Evolutionary conservation across 1,140 invertebrate genomes (phyloP).

Genomic region (Planococcus citri): DNA sequence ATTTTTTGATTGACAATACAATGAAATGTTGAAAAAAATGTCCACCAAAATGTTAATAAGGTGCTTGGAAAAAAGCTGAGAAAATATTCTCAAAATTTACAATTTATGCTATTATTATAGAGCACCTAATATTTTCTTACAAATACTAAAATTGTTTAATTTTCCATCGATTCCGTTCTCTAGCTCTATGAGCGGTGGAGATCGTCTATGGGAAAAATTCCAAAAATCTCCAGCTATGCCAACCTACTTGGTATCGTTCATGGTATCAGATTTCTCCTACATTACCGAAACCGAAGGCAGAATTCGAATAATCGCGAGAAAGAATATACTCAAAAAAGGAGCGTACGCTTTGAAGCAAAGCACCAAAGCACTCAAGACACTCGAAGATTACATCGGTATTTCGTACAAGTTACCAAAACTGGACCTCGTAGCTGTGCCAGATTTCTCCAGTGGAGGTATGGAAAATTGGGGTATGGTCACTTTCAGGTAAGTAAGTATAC

Average conservation of each 20-base stretch:
- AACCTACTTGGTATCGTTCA: constrained; percentile 59
- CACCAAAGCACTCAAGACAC: constrained; percentile 31
- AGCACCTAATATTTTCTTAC: too few species aligned
- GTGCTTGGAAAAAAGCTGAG: too few species aligned
- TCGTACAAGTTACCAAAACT: constrained; percentile 35
- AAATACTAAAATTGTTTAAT: too few species aligned
- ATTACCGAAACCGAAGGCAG: constrained; percentile 36
- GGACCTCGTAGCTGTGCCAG: constrained; percentile 55
- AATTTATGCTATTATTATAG: too few species aligned
- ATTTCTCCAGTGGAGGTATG: constrained; percentile 72
- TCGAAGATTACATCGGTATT: constrained; percentile 27
- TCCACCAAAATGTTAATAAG: too few species aligned
- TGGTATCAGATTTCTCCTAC: constrained; percentile 50
- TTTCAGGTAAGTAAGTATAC: constrained; percentile 39
- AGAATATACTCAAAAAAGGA: constrained; percentile 43
- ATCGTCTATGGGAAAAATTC: not conserved
- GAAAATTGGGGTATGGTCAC: constrained; percentile 64
- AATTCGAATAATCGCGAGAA: constrained; percentile 51
- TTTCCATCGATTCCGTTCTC: too few species aligned
- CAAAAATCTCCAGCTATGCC: constrained; percentile 51
- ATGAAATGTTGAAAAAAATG: too few species aligned
- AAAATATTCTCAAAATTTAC: too few species aligned
- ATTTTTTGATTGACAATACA: too few species aligned
- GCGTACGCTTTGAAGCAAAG: constrained; percentile 34
- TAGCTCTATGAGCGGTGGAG: too few species aligned